phyloP scores from a whole-genome alignment of 2,888 invertebrate species.

The Smittia sp. region DNA sequence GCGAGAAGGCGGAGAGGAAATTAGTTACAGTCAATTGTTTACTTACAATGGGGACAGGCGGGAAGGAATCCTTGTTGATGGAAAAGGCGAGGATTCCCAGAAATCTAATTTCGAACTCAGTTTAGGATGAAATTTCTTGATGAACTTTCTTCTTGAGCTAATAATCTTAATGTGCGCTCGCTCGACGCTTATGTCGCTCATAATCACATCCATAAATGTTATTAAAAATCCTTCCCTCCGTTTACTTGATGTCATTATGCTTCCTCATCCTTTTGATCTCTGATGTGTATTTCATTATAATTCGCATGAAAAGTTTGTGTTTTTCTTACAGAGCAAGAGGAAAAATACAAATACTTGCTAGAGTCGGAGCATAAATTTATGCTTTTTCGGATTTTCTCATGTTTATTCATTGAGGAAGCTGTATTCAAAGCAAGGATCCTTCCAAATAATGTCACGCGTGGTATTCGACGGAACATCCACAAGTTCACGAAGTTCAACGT shows the following conservation, averaged over 20 bases:
- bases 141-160: not conserved
- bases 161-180: not conserved
- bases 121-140: not conserved
- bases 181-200: not conserved
- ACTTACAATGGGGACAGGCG: not conserved
- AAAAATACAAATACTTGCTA: not conserved
- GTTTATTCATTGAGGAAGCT: no score
- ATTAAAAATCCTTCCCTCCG: not conserved
- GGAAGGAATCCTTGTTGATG: not conserved
- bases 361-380: not conserved
- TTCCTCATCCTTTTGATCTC: conserved; percentile 2
- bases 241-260: conserved; percentile 1
- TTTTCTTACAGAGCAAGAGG: not conserved
- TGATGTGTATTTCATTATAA: conserved; percentile 1
- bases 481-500: no score
- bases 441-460: no score
- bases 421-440: no score
- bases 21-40: conserved; percentile 12
- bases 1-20: not conserved
- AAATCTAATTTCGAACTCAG: not conserved
- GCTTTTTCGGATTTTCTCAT: not conserved
- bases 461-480: no score
- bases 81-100: not conserved
- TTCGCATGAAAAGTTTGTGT: not conserved
- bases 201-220: not conserved